Conservation (phyloP, 2,888 invertebrate genomes). For the Arge pagana region DNA sequence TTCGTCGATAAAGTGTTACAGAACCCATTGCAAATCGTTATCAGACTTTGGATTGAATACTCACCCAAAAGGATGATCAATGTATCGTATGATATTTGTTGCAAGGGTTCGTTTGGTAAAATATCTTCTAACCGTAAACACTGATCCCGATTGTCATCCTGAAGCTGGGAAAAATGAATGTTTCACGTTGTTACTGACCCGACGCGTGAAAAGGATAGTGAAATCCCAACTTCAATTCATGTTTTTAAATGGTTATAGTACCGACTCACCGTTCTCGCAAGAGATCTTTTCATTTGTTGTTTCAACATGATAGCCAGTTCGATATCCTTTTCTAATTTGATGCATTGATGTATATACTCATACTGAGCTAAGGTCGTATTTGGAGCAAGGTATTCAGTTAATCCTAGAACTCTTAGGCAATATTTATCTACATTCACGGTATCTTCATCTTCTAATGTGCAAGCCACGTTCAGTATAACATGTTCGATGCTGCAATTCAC, state of each 20-base stretch:
- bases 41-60: too few species aligned
- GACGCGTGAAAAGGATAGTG: constrained; percentile 19
- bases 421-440: constrained; percentile 67
- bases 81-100: constrained; percentile 79
- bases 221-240: background rate
- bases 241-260: background rate
- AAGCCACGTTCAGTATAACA: constrained; percentile 82
- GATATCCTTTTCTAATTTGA: constrained; percentile 90
- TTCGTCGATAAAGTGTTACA: too few species aligned
- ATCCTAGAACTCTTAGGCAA: constrained; percentile 79
- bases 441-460: constrained; percentile 76
- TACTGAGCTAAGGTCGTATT: constrained; percentile 85
- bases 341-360: constrained; percentile 91
- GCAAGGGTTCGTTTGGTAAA: constrained; percentile 74
- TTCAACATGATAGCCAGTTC: constrained; percentile 63
- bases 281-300: constrained; percentile 69
- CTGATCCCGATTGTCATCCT: constrained; percentile 81
- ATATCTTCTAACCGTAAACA: constrained; percentile 78
- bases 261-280: constrained; percentile 73
- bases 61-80: constrained; percentile 83
- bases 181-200: background rate
- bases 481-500: constrained; percentile 87
- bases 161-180: constrained; percentile 57
- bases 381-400: constrained; percentile 85
- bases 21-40: too few species aligned